phyloP scores from a whole-genome alignment of 2,888 invertebrate species.

The Synergus umbraculus region DNA sequence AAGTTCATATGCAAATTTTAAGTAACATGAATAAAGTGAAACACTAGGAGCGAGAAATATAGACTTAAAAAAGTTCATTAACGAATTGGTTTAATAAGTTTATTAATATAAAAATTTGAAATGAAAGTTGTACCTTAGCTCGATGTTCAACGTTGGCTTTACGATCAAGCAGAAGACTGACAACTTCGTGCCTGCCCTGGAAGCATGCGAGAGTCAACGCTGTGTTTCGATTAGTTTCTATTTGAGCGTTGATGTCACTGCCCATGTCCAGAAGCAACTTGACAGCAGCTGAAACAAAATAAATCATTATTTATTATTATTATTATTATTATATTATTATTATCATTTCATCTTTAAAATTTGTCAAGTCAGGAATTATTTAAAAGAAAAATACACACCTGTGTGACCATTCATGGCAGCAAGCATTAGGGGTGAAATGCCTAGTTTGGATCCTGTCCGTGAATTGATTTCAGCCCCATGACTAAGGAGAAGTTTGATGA shows the following conservation, averaged over 20 bases:
- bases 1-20: too few species aligned
- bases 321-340: too few species aligned
- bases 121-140: constrained; percentile 84
- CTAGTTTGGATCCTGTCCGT: constrained; percentile 96
- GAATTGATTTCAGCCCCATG: constrained; percentile 99
- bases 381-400: constrained; percentile 65
- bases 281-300: constrained; percentile 86
- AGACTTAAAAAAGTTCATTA: background rate
- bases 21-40: too few species aligned
- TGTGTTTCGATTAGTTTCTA: constrained; percentile 99
- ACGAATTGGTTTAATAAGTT: background rate
- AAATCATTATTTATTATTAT: constrained; percentile 7
- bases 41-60: background rate
- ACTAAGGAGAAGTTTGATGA: constrained; percentile 94
- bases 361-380: background rate
- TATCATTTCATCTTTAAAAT: background rate
- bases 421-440: constrained; percentile 99
- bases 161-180: constrained; percentile 95
- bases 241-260: constrained; percentile 99
- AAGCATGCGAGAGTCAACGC: constrained; percentile 96
- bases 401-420: constrained; percentile 99
- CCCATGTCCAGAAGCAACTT: constrained; percentile 97
- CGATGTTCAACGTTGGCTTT: constrained; percentile 99
- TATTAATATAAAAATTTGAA: background rate
- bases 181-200: constrained; percentile 99